Evolutionary conservation across 1,140 invertebrate genomes (phyloP).

Genomic region (Drosophila subobscura): DNA sequence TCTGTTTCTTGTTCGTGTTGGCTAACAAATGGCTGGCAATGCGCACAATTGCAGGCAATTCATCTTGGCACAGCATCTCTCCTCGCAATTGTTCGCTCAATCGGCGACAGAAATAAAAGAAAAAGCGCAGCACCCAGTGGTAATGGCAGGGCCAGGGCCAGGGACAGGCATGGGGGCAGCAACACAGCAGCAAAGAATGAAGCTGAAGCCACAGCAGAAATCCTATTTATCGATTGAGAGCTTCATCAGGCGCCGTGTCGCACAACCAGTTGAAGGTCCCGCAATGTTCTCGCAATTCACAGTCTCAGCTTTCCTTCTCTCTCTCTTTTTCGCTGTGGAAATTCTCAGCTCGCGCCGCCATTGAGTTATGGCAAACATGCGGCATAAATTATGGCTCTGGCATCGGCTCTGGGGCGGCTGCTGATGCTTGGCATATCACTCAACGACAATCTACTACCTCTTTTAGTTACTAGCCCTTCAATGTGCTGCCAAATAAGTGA

Average conservation of each 20-base stretch:
- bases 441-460: too few relatives aligned
- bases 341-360: conserved; percentile 57
- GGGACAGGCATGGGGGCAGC: not conserved
- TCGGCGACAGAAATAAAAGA: conserved; percentile 54
- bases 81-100: conserved; percentile 75
- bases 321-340: conserved; percentile 17
- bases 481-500: too few relatives aligned
- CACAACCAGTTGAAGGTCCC: conserved; percentile 33
- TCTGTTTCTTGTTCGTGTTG: conserved; percentile 21
- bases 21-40: conserved; percentile 73
- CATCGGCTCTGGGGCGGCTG: conserved; percentile 33
- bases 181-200: not conserved
- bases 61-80: conserved; percentile 65
- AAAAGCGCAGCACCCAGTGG: conserved; percentile 48
- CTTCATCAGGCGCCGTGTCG: conserved; percentile 47
- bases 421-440: conserved; percentile 18
- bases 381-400: conserved; percentile 75
- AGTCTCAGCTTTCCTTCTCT: not conserved
- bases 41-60: conserved; percentile 80
- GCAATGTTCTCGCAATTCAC: conserved; percentile 1
- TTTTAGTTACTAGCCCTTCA: too few relatives aligned
- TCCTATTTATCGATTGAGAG: conserved; percentile 72
- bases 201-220: conserved; percentile 31
- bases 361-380: conserved; percentile 81
- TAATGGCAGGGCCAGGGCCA: conserved; percentile 4